Evolutionary conservation across 2,888 invertebrate genomes (phyloP).

Genomic region (Tortricodes alternella): DNA sequence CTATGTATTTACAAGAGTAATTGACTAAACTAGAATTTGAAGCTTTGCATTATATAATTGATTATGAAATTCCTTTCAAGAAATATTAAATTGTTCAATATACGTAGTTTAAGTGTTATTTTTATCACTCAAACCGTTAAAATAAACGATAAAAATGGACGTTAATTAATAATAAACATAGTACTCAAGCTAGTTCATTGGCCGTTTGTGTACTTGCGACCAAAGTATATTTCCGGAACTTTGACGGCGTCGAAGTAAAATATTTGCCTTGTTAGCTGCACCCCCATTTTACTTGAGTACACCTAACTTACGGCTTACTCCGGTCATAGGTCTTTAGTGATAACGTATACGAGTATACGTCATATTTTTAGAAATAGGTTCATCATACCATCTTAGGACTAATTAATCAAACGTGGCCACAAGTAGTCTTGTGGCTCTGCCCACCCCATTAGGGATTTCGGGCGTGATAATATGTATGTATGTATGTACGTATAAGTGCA

Average conservation of each 20-base stretch:
- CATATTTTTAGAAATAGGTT: no score
- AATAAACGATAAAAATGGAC: neutral
- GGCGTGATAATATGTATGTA: no score
- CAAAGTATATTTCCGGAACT: conserved; percentile 26
- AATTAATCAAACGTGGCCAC: no score
- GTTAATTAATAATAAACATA: neutral
- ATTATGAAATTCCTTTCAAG: no score
- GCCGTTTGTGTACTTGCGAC: conserved; percentile 15
- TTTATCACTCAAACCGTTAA: neutral
- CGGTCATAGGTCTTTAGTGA: neutral
- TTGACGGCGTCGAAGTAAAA: conserved; percentile 22
- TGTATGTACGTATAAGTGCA: no score
- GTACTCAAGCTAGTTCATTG: neutral
- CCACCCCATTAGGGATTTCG: no score
- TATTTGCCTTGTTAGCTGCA: conserved; percentile 26
- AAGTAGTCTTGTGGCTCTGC: no score
- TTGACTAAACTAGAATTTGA: neutral
- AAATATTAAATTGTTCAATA: no score
- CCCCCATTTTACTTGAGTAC: conserved; percentile 8
- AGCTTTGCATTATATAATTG: neutral
- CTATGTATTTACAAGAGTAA: no score
- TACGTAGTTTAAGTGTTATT: no score
- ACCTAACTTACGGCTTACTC: neutral
- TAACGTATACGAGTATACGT: conserved; percentile 2
- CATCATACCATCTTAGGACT: no score